Base-by-base conservation (phyloP, 2,113 vertebrate species). In the Elanoides forficatus region DNA sequence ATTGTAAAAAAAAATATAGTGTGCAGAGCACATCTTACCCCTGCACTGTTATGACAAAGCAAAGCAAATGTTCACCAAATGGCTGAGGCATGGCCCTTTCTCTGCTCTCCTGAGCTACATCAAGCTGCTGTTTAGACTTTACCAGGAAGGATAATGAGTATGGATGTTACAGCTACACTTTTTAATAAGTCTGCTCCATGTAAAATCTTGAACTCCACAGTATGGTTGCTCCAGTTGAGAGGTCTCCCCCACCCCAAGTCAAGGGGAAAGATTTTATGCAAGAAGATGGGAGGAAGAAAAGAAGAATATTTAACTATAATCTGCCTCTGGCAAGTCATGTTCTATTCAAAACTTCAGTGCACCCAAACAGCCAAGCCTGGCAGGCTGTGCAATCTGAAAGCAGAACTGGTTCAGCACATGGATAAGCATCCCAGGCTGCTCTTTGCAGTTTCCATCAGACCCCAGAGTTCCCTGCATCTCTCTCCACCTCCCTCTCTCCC, bases 291-390 rank as follows among this genome's bases (percentile, higher is more conserved):
- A 91, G 32, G 62, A 91, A 71, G 56, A 73, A 67, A 80, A 50
- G 40, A 58, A 81, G 70, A 95, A 60, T 81, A 63, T 81, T 83
- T 62, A 70, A 81, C 60, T 84, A 18, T 26, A 78, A 85, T 93
- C 53, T 92, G 88, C 94, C 90, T 94, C 65, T 62, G 81, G 87
- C 81, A 82, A 92, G 67, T 91, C 71, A 62, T 86, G 81, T 86
- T 95, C 85, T 94, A 17, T 92, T 93, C 90, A 76, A 92, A 82
- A 87, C 59, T 82, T 66, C 19, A 8, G 59, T 55, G 79, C 29
- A 53, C 26, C 71, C 30, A 23, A 90, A 72, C 11, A 87, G 45
- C 27, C 17, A 17, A 88, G 79, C 63, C 62, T 68, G 62, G 73
- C 53, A 42, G 53, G 50, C 2, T 0, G 4, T 56, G 75, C 53